phyloP scores from a whole-genome alignment of 2,113 vertebrate genomes.

The Macquaria ambigua region DNA sequence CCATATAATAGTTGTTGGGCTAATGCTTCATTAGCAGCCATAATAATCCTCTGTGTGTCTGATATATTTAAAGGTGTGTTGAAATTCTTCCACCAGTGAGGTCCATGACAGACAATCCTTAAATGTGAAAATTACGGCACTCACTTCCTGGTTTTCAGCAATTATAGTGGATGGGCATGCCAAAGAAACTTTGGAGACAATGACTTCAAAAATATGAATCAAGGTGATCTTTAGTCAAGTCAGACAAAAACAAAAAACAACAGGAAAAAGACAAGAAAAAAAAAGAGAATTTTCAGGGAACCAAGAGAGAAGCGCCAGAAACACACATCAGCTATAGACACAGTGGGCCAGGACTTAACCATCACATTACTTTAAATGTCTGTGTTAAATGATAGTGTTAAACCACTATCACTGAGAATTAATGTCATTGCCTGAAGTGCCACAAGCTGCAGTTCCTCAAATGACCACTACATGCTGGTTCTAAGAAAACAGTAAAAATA shows the following conservation, averaged over 20 bases:
- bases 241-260: background rate
- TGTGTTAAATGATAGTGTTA: background rate
- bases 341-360: background rate
- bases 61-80: background rate
- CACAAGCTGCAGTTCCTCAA: background rate
- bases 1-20: background rate
- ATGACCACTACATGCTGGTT: background rate
- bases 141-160: too few species aligned
- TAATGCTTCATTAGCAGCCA: conserved; percentile 11
- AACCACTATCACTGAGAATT: background rate
- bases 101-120: background rate
- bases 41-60: background rate
- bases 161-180: too few species aligned
- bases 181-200: background rate
- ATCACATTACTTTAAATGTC: background rate
- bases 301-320: background rate
- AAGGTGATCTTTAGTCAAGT: background rate
- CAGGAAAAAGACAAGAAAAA: background rate
- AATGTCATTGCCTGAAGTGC: background rate
- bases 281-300: too few species aligned
- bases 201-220: background rate
- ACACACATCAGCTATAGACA: background rate
- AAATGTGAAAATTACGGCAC: background rate
- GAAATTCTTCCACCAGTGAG: background rate
- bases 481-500: background rate